Evolutionary conservation across 2,113 vertebrate species (phyloP).

Genomic region (Hippocampus mohnikei): DNA sequence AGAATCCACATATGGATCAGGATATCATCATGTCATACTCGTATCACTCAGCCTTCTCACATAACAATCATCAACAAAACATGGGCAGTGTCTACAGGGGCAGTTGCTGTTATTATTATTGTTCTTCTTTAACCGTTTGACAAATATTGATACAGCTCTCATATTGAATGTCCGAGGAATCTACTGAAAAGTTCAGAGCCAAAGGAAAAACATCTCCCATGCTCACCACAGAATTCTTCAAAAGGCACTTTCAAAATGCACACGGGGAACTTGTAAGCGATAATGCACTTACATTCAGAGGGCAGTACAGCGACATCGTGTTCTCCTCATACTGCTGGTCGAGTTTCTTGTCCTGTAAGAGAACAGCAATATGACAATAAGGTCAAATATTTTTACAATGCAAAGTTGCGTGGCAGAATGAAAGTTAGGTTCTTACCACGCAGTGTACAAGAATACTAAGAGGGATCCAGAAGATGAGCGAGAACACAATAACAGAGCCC

Average conservation of each 20-base stretch:
- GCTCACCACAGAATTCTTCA: not conserved
- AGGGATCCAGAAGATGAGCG: constrained; percentile 94
- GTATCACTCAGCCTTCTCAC: not conserved
- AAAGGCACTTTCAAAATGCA: not conserved
- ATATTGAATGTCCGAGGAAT: not conserved
- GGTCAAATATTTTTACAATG: not conserved
- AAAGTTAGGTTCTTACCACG: constrained; percentile 81
- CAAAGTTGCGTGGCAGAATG: not conserved
- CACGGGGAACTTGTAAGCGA: not conserved
- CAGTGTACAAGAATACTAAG: constrained; percentile 96
- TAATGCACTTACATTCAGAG: constrained; percentile 81
- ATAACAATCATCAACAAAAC: not conserved
- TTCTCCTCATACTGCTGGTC: constrained; percentile 91
- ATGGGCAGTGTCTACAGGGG: not conserved
- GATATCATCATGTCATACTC: not conserved
- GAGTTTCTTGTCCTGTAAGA: constrained; percentile 87
- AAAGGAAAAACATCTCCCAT: not conserved
- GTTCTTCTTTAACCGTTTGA: not conserved
- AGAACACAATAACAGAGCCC: constrained; percentile 97
- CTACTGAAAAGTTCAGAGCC: not conserved
- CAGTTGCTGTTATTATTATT: not conserved
- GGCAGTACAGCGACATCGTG: constrained; percentile 79
- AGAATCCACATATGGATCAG: not conserved
- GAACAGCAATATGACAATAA: not conserved
- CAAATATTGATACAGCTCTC: not conserved